phyloP scores from a whole-genome alignment of 2,113 vertebrate species.

The Tetrao urogallus region DNA sequence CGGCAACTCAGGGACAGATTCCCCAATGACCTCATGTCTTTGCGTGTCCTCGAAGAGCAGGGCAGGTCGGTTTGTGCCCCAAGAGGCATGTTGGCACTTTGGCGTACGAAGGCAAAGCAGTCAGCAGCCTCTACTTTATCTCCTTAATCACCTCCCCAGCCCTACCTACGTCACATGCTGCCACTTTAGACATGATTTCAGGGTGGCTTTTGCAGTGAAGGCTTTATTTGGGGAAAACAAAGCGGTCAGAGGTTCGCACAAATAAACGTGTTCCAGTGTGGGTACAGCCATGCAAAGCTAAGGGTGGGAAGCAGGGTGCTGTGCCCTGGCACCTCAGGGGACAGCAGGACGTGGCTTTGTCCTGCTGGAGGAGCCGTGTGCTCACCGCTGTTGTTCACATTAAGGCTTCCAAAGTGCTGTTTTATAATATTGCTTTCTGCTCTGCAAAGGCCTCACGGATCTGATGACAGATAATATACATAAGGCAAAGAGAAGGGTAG shows the following conservation, averaged over 20 bases:
- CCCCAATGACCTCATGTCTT: background rate
- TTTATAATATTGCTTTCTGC: background rate
- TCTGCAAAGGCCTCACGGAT: accelerated
- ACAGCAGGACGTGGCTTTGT: background rate
- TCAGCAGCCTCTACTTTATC: constrained; percentile 16
- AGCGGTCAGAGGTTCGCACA: background rate
- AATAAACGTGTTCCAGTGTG: background rate
- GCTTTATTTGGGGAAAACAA: background rate
- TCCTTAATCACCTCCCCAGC: background rate
- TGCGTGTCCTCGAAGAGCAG: background rate
- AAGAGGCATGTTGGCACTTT: background rate
- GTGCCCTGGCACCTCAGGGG: background rate
- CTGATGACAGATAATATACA: background rate
- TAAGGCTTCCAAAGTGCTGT: background rate
- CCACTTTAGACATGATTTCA: background rate
- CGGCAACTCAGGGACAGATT: accelerated
- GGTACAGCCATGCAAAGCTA: background rate
- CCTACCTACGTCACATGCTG: background rate
- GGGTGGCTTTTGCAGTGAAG: background rate
- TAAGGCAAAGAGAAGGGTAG: constrained; percentile 6
- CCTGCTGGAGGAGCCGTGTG: background rate
- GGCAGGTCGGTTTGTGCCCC: background rate
- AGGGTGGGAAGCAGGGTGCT: background rate
- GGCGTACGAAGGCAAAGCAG: background rate
- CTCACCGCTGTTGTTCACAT: background rate